Percentiles rank a stretch among this genome's conserved stretches.
Evolutionary conservation across 2,888 invertebrate species (phyloP).

Genomic region (Agapostemon virescens): DNA sequence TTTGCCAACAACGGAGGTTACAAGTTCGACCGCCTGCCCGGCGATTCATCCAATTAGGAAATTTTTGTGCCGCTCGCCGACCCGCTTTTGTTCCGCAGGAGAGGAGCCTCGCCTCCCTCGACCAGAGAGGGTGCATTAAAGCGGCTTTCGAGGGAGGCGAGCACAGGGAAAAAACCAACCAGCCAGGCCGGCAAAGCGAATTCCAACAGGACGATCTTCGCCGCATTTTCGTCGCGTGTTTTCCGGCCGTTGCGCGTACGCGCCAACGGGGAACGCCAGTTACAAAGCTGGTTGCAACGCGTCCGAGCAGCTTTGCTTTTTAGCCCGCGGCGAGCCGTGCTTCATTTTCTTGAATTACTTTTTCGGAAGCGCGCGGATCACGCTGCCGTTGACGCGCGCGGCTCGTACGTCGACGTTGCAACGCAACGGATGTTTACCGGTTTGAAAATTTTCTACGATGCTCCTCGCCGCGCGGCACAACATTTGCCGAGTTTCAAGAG

Average conservation of each 20-base stretch:
- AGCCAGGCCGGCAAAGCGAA: conserved; percentile 39
- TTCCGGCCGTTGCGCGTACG: conserved; percentile 23
- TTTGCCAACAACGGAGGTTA: conserved; percentile 58
- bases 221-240: conserved; percentile 39
- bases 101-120: background rate
- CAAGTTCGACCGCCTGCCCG: conserved; percentile 54
- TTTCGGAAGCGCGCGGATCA: conserved; percentile 3
- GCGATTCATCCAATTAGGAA: conserved; percentile 64
- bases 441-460: background rate
- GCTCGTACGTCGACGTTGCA: background rate
- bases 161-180: background rate
- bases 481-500: background rate
- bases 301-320: conserved; percentile 10
- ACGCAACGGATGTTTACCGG: background rate
- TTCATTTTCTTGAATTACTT: conserved; percentile 39
- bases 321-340: conserved; percentile 25
- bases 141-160: conserved; percentile 35
- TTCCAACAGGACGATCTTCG: conserved; percentile 34
- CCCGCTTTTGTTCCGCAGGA: conserved; percentile 36
- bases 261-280: conserved; percentile 22
- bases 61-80: conserved; percentile 41
- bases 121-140: conserved; percentile 36
- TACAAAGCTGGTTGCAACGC: conserved; percentile 31
- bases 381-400: background rate
- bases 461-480: background rate